Evolutionary conservation across 2,797 vertebrate genomes (phyloP).

Genomic region (Falco biarmicus): DNA sequence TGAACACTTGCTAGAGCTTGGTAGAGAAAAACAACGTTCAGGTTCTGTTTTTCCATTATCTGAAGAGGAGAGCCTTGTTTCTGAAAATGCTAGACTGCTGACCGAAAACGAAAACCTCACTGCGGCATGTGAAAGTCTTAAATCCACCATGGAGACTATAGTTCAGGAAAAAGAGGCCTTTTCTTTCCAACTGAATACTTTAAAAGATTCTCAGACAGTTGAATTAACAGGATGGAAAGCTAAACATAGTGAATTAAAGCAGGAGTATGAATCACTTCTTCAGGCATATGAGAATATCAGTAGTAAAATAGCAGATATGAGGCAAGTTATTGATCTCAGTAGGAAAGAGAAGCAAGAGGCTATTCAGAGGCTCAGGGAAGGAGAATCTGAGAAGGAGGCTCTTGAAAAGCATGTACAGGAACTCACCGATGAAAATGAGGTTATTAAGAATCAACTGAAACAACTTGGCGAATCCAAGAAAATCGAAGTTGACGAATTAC

Average conservation of each 20-base stretch:
- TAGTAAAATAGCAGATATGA: constrained; percentile 90
- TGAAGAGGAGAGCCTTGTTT: constrained; percentile 71
- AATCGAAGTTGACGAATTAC: constrained; percentile 75
- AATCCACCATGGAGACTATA: constrained; percentile 88
- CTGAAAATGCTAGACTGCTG: constrained; percentile 75
- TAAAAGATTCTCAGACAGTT: constrained; percentile 88
- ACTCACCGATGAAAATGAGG: constrained; percentile 76
- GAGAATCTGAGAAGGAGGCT: constrained; percentile 73
- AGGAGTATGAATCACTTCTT: constrained; percentile 89
- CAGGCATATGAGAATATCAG: constrained; percentile 89
- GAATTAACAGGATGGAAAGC: constrained; percentile 89
- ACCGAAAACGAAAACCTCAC: constrained; percentile 86
- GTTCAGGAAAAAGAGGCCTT: constrained; percentile 90
- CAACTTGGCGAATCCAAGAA: constrained; percentile 75
- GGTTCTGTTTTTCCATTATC: not conserved
- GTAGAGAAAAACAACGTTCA: constrained; percentile 62
- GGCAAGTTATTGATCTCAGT: constrained; percentile 81
- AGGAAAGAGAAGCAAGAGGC: constrained; percentile 87
- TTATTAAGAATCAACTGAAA: constrained; percentile 77
- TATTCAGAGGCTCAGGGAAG: constrained; percentile 75
- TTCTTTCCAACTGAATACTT: constrained; percentile 87
- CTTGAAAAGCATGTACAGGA: constrained; percentile 73
- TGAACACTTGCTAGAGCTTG: constrained; percentile 66
- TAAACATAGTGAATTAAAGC: constrained; percentile 86
- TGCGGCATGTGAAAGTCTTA: constrained; percentile 88